Evolutionary conservation across 2,113 vertebrate genomes (phyloP).

Genomic region (Rhodinocichla rosea): DNA sequence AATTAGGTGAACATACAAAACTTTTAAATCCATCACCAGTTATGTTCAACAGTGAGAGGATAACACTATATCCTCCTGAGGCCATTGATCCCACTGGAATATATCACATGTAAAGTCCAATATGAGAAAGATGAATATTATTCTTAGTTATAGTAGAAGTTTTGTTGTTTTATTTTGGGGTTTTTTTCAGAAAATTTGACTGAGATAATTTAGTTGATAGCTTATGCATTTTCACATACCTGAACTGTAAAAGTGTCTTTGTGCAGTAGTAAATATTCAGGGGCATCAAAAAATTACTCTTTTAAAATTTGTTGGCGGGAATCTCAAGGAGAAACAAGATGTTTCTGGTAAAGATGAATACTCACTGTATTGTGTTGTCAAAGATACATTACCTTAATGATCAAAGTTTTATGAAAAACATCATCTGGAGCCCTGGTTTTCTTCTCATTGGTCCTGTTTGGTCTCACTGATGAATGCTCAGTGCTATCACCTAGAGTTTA

Average conservation of each 20-base stretch:
- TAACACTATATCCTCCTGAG: not conserved
- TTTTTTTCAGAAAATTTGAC: not conserved
- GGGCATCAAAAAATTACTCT: not conserved
- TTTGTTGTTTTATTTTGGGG: rapidly evolving
- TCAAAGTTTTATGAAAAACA: not conserved
- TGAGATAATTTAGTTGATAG: not conserved
- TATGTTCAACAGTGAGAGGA: too few species aligned
- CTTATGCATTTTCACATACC: not conserved
- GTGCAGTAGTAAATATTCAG: not conserved
- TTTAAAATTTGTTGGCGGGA: not conserved
- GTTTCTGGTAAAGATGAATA: not conserved
- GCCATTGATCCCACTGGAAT: not conserved
- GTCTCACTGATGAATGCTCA: not conserved
- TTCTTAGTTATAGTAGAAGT: not conserved
- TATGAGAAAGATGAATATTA: not conserved
- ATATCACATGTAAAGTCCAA: not conserved
- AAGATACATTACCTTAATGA: not conserved
- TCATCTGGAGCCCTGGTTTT: not conserved
- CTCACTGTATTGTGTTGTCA: not conserved
- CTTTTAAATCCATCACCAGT: not conserved
- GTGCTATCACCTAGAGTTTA: not conserved
- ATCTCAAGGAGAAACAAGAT: not conserved
- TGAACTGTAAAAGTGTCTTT: not conserved
- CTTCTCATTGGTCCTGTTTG: not conserved
- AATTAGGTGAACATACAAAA: not conserved